phyloP scores from a whole-genome alignment of 2,888 invertebrate species.

The Leucophenga montana region DNA sequence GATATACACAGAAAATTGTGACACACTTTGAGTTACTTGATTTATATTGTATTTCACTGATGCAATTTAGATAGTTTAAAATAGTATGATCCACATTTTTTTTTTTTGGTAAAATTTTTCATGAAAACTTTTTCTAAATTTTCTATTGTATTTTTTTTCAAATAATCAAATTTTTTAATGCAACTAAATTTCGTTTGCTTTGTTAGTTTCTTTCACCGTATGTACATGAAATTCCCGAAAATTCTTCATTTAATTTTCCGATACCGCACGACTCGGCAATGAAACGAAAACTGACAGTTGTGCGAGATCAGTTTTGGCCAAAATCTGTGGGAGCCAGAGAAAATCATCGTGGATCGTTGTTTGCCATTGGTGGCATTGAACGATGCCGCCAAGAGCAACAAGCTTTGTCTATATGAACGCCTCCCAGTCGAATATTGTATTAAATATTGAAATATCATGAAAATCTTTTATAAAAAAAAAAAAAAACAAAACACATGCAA shows the following conservation, averaged over 20 bases:
- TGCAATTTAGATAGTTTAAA: no score
- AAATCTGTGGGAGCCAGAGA: constrained; percentile 31
- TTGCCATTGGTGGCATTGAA: no score
- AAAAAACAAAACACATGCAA: constrained; percentile 44
- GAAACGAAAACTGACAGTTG: constrained; percentile 67
- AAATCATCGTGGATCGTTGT: constrained; percentile 41
- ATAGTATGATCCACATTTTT: no score
- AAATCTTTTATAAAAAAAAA: constrained; percentile 53
- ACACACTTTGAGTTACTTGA: not conserved
- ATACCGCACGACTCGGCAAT: constrained; percentile 62
- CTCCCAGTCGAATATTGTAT: constrained; percentile 41
- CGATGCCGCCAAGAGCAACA: constrained; percentile 62
- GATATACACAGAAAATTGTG: not conserved
- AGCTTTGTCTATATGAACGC: constrained; percentile 41
- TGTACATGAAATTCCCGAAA: no score
- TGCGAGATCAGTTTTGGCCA: constrained; percentile 69
- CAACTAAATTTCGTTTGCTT: no score
- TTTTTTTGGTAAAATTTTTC: no score
- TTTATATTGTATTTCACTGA: no score
- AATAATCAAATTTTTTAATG: no score
- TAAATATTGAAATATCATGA: constrained; percentile 50
- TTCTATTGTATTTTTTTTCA: no score
- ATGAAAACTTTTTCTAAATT: no score
- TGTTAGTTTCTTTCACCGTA: no score
- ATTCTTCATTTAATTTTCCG: constrained; percentile 32